Conservation (phyloP, 1,140 invertebrate genomes). For the Cydia strobilella region DNA sequence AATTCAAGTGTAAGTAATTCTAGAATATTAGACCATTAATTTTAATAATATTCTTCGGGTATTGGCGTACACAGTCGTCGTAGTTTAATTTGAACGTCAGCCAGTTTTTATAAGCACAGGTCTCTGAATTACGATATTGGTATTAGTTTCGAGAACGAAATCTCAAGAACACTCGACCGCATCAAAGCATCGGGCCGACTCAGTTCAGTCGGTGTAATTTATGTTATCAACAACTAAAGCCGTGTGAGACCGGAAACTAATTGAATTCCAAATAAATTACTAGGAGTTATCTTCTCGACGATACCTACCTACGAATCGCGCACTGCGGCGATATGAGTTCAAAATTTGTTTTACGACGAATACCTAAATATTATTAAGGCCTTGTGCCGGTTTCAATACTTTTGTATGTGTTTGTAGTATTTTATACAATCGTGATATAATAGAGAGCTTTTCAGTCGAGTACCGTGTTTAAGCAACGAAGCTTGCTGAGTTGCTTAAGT, state of each 20-base stretch:
- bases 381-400: too few species aligned
- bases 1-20: too few species aligned
- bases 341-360: background rate
- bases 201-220: slow-evolving; percentile 45
- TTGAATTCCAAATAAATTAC: slow-evolving; percentile 60
- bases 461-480: too few species aligned
- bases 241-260: slow-evolving; percentile 64
- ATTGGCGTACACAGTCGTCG: too few species aligned
- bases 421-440: too few species aligned
- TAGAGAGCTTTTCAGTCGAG: too few species aligned
- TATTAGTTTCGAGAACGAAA: slow-evolving; percentile 33
- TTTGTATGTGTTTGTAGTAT: too few species aligned
- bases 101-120: slow-evolving; percentile 24
- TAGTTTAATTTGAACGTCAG: background rate
- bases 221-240: slow-evolving; percentile 48
- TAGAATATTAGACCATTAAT: too few species aligned
- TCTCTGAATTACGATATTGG: slow-evolving; percentile 16
- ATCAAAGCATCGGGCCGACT: slow-evolving; percentile 51
- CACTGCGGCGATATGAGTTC: background rate
- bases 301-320: slow-evolving; percentile 2
- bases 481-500: too few species aligned
- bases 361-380: too few species aligned
- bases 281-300: slow-evolving; percentile 15
- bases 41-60: too few species aligned
- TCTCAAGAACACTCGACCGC: slow-evolving; percentile 47